Percentiles rank a stretch among this genome's conserved stretches.
These are phyloP conservation scores for Tetrapedia diversipes DNA, from an alignment of 2,888 invertebrate genomes.

Conservation along the genomic window DNA sequence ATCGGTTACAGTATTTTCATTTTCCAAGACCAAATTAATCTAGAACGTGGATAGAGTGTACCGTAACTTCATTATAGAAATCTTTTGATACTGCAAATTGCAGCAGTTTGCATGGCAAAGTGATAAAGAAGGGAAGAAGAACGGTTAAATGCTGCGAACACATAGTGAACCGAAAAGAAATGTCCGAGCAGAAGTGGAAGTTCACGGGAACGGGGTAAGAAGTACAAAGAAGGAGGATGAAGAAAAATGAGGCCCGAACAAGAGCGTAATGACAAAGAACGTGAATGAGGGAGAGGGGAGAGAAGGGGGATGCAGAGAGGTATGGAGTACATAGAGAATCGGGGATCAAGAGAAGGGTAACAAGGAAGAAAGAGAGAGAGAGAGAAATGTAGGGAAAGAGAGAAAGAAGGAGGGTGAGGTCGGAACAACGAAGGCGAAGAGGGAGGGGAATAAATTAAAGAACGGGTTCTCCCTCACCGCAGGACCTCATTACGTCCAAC, in stretches of 20 bases:
- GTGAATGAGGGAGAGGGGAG: background rate
- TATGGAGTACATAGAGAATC: slow-evolving; percentile 25
- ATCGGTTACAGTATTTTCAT: too few species aligned
- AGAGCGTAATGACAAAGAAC: background rate
- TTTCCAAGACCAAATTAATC: too few species aligned
- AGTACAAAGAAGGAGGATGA: background rate
- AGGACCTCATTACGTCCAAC: slow-evolving; percentile 78
- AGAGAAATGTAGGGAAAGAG: slow-evolving; percentile 10
- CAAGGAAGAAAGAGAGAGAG: slow-evolving; percentile 34
- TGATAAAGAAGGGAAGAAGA: too few species aligned
- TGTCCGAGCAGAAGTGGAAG: background rate
- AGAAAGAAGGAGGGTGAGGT: slow-evolving; percentile 39
- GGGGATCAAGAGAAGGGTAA: slow-evolving; percentile 42
- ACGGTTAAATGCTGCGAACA: background rate
- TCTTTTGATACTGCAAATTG: too few species aligned
- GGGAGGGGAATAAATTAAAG: slow-evolving; percentile 79
- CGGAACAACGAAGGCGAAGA: slow-evolving; percentile 34
- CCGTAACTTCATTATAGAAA: background rate
- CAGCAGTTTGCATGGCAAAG: too few species aligned
- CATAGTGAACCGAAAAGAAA: background rate
- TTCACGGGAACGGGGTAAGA: background rate
- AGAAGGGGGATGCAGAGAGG: background rate
- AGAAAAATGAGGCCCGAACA: slow-evolving; percentile 7
- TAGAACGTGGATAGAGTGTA: too few species aligned
- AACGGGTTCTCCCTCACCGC: slow-evolving; percentile 78